Evolutionary conservation across 2,113 vertebrate species (phyloP).

Genomic region (Solea solea): DNA sequence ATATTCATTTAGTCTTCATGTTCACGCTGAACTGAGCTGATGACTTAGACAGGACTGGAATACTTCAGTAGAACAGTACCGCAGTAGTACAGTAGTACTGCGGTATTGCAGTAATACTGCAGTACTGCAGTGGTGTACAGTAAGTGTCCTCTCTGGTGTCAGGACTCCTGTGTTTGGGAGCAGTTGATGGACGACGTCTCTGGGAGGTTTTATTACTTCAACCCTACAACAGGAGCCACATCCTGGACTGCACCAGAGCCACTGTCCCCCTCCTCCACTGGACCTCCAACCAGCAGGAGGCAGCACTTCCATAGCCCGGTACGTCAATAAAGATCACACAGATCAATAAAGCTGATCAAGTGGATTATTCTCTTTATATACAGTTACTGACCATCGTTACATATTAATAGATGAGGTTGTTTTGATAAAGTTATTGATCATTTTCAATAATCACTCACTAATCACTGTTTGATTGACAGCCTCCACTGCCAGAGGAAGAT

Average conservation of each 20-base stretch:
- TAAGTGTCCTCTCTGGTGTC: neutral
- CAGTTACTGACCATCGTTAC: too few species aligned
- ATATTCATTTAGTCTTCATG: too few species aligned
- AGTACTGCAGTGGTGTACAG: neutral
- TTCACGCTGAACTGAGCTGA: too few species aligned
- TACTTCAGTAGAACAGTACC: too few species aligned
- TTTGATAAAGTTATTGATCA: neutral
- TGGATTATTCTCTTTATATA: too few species aligned
- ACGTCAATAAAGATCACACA: conserved; percentile 4
- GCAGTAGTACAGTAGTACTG: neutral
- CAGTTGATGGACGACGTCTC: conserved; percentile 83
- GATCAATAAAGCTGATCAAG: too few species aligned
- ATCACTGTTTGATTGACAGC: conserved; percentile 54
- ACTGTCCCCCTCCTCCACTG: neutral
- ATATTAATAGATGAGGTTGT: neutral
- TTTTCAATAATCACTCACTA: too few species aligned
- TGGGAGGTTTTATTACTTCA: conserved; percentile 86
- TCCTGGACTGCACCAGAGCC: conserved; percentile 81
- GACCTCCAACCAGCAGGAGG: conserved; percentile 8
- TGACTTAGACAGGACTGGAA: too few species aligned
- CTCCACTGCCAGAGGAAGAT: conserved; percentile 89
- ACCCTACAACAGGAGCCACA: conserved; percentile 81
- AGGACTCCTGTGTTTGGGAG: conserved; percentile 76
- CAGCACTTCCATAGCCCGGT: conserved; percentile 46
- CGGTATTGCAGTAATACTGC: neutral